These are phyloP conservation scores for Cephalophus harveyi DNA, from an alignment of 2,113 vertebrate species.

Conservation along the genomic window DNA sequence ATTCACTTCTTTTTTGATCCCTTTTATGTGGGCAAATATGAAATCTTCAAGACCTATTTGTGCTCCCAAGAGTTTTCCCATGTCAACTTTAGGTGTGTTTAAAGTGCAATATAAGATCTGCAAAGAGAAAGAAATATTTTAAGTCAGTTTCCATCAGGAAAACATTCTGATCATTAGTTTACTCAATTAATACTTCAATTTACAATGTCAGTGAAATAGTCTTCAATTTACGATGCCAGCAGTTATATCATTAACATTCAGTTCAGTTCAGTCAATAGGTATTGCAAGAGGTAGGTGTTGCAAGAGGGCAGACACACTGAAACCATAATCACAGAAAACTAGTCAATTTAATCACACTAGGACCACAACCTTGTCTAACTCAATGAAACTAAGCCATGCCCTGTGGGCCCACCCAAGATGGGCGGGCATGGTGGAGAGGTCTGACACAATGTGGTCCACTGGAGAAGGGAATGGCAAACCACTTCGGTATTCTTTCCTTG, in stretches of 20 bases:
- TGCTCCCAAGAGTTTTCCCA: slow-evolving; percentile 93
- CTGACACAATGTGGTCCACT: too few relatives aligned
- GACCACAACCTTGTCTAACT: too few relatives aligned
- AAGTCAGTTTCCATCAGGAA: slow-evolving; percentile 8
- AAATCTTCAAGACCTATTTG: slow-evolving; percentile 97
- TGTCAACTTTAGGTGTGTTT: slow-evolving; percentile 96
- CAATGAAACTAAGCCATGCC: too few relatives aligned
- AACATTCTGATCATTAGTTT: neutral
- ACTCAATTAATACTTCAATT: neutral
- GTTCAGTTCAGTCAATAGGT: too few relatives aligned
- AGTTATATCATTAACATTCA: neutral
- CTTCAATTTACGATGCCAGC: neutral
- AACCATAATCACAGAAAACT: too few relatives aligned
- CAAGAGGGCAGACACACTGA: too few relatives aligned
- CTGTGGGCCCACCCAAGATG: too few relatives aligned
- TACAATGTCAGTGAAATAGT: neutral
- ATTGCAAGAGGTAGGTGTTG: too few relatives aligned
- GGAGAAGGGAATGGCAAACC: too few relatives aligned
- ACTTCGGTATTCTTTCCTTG: too few relatives aligned
- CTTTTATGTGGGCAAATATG: slow-evolving; percentile 96
- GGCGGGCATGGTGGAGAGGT: too few relatives aligned
- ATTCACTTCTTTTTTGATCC: slow-evolving; percentile 92
- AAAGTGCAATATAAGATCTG: slow-evolving; percentile 98
- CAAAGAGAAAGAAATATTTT: slow-evolving; percentile 45
- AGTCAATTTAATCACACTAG: too few relatives aligned